Percentiles rank a stretch among this genome's conserved stretches.
phyloP scores from a whole-genome alignment of 2,113 vertebrate species.

The Gadus chalcogrammus region DNA sequence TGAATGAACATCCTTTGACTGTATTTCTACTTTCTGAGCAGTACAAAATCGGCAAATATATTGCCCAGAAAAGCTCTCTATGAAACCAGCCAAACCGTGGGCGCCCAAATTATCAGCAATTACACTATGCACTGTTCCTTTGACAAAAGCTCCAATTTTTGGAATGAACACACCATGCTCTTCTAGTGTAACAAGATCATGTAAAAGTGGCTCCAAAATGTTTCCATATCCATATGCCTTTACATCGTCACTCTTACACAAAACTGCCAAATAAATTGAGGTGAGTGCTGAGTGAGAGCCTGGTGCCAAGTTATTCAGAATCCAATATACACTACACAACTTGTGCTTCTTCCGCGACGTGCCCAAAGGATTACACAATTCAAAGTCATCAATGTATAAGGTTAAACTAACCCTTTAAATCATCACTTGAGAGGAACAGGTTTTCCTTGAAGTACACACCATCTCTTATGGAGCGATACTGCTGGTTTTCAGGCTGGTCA shows the following conservation, averaged over 20 bases:
- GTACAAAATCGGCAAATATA: constrained; percentile 29
- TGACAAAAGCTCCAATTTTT: too few relatives aligned
- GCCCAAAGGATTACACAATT: constrained; percentile 32
- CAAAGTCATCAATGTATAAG: constrained; percentile 34
- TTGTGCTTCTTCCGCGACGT: constrained; percentile 33
- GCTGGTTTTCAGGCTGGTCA: not conserved
- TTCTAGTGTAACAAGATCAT: constrained; percentile 32
- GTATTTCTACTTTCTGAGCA: constrained; percentile 10
- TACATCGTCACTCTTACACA: constrained; percentile 35
- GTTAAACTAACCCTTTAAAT: constrained; percentile 14
- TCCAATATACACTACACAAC: constrained; percentile 26
- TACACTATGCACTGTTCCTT: too few relatives aligned
- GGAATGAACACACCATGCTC: constrained; percentile 16
- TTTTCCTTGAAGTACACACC: constrained; percentile 25
- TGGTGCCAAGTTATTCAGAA: constrained; percentile 9
- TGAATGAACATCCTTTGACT: constrained; percentile 13
- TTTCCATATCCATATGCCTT: constrained; percentile 29
- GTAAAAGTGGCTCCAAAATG: constrained; percentile 28
- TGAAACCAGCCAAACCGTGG: constrained; percentile 25
- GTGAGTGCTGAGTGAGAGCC: constrained; percentile 10
- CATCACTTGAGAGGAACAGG: constrained; percentile 18
- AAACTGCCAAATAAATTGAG: constrained; percentile 26
- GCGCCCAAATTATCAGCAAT: constrained; percentile 31
- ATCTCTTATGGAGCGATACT: constrained; percentile 27
- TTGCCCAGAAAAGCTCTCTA: constrained; percentile 6